Evolutionary conservation across 2,888 invertebrate genomes (phyloP).

Genomic region (Hololepta plana): DNA sequence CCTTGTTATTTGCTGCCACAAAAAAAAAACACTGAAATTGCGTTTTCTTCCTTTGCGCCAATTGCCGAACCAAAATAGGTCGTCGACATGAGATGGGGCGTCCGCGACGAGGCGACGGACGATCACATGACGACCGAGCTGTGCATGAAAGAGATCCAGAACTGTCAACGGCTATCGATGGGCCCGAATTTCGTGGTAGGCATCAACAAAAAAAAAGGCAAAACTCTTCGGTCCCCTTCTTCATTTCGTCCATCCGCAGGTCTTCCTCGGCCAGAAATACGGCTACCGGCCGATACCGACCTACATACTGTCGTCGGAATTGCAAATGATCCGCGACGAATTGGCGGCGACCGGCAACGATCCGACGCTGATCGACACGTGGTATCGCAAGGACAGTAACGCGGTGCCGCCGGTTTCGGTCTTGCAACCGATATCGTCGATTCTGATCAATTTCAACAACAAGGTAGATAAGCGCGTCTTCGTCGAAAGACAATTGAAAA

Average conservation of each 20-base stretch:
- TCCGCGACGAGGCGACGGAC: slow-evolving; percentile 93
- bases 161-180: slow-evolving; percentile 92
- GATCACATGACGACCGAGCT: slow-evolving; percentile 99
- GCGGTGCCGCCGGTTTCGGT: slow-evolving; percentile 91
- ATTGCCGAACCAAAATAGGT: slow-evolving; percentile 47
- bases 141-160: slow-evolving; percentile 95
- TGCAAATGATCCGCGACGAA: slow-evolving; percentile 74
- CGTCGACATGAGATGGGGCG: slow-evolving; percentile 98
- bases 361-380: slow-evolving; percentile 67
- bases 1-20: too few species aligned
- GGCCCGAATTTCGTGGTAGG: slow-evolving; percentile 91
- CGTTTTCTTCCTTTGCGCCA: too few species aligned
- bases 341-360: slow-evolving; percentile 68
- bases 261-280: slow-evolving; percentile 94
- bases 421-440: slow-evolving; percentile 92
- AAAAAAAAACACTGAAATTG: too few species aligned
- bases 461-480: slow-evolving; percentile 41
- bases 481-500: not conserved
- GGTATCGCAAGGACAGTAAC: slow-evolving; percentile 94
- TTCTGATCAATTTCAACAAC: slow-evolving; percentile 92
- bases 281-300: slow-evolving; percentile 96
- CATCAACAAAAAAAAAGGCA: slow-evolving; percentile 5
- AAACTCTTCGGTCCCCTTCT: too few species aligned
- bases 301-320: slow-evolving; percentile 79
- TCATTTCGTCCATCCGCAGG: slow-evolving; percentile 29